Base-by-base conservation (phyloP, 2,113 vertebrate genomes). In the Misgurnus mizolepis region DNA sequence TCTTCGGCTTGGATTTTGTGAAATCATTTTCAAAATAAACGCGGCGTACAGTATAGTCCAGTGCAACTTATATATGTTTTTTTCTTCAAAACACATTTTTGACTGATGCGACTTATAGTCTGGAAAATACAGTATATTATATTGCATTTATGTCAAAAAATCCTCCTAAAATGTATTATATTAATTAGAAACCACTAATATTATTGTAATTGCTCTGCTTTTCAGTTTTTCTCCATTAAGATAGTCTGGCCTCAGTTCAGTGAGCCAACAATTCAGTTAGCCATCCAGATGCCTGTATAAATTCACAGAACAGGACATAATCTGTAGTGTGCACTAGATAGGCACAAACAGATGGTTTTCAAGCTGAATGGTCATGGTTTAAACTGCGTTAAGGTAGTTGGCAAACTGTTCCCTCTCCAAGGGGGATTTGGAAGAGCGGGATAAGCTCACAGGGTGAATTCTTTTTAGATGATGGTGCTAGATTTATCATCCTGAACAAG, bases 261-360 rank as follows among this genome's bases (percentile, higher is more conserved):
- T 89, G 84, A 91, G 84, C 78, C 88, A 83, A 85, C 84, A 62
- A 78, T 93, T 89, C 87, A 90, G 62, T 45, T 55, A 80, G 73
- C 66, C 82, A 90, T 88, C 85, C 89, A 89, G 87, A 64, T 79
- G 87, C 84, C 82, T 92, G 91, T 90, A 85, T 80, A 53, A 80
- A 73, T 73, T 67, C 65, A 69, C 89, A 88, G 88, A 89, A 89
- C 86, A 87, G 87, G 87, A 88, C 90, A 85, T 91, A 92, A 92
- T 93, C 90, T 90, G 64, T 40, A 66, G 79, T 87, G 85, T 86
- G 84, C 90, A 88, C 86, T 89, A 90, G 90, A 90, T 88, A 89
- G 88, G 88, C 88, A 87, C 88, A 88, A 88, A 91, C 91, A 91
- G 91, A 92, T 90, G 89, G 89, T 91, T 92, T 90, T 87, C 87